Evolutionary conservation across 1,140 invertebrate species (phyloP).

Genomic region (Bombus soroeensis): DNA sequence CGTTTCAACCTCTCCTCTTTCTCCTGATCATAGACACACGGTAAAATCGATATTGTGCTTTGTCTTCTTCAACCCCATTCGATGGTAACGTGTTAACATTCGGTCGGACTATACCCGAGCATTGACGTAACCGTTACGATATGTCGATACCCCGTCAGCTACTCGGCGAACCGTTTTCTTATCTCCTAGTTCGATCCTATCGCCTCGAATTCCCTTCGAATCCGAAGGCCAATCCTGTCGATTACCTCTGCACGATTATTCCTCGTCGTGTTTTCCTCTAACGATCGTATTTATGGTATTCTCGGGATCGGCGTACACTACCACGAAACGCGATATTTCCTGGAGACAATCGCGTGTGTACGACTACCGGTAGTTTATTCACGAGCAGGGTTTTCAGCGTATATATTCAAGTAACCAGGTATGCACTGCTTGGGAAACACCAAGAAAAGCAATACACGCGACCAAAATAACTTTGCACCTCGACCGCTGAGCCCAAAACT

Average conservation of each 20-base stretch:
- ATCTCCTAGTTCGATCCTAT: neutral
- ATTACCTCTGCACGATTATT: slow-evolving; percentile 25
- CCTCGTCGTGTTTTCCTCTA: neutral
- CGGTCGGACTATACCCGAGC: neutral
- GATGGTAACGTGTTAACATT: neutral
- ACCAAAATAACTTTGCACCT: slow-evolving; percentile 20
- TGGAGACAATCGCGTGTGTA: neutral
- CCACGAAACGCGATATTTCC: slow-evolving; percentile 1
- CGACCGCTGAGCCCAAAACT: neutral
- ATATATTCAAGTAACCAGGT: neutral
- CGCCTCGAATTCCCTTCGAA: neutral
- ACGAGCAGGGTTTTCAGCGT: neutral
- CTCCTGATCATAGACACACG: neutral
- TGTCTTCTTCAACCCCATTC: slow-evolving; percentile 9
- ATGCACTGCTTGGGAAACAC: neutral
- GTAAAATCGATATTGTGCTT: slow-evolving; percentile 5
- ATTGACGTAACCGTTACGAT: slow-evolving; percentile 16
- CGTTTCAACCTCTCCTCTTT: neutral
- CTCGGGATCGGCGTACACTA: too few species aligned
- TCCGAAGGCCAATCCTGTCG: neutral
- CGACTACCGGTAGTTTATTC: neutral
- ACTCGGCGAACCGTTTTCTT: neutral
- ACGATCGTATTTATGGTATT: slow-evolving; percentile 1
- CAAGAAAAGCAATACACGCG: slow-evolving; percentile 13
- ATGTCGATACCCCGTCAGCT: neutral